Percentiles rank a stretch among this genome's conserved stretches.
Evolutionary conservation across 2,113 vertebrate genomes (phyloP).

Genomic region (Brachirus orientalis): DNA sequence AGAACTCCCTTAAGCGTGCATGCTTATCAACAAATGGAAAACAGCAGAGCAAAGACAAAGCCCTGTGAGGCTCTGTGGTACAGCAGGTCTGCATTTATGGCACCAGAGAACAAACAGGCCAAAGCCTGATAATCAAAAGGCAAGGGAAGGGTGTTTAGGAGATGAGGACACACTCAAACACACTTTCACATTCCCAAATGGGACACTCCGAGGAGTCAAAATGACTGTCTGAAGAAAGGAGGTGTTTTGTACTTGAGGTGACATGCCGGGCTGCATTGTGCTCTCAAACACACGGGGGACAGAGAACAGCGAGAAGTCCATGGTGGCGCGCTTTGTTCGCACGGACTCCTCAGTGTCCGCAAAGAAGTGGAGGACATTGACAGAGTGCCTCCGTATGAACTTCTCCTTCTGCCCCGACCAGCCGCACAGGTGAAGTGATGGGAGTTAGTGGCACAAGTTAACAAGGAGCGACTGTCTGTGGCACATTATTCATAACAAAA

Average conservation of each 20-base stretch:
- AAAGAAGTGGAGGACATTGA: conserved; percentile 78
- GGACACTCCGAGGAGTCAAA: conserved; percentile 66
- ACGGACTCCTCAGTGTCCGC: conserved; percentile 81
- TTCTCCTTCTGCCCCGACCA: conserved; percentile 86
- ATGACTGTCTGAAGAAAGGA: conserved; percentile 67
- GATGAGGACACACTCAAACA: conserved; percentile 33
- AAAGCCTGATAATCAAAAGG: conserved; percentile 44
- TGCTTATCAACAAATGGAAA: conserved; percentile 33
- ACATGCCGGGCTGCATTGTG: conserved; percentile 68
- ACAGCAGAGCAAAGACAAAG: conserved; percentile 18
- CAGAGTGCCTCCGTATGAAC: conserved; percentile 88
- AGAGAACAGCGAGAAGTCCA: conserved; percentile 93
- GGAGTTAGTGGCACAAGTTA: conserved; percentile 79
- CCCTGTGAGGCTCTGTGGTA: conserved; percentile 9
- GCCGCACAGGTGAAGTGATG: conserved; percentile 34
- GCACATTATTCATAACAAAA: conserved; percentile 2
- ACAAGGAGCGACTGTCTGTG: conserved; percentile 29
- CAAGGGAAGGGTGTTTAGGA: conserved; percentile 50
- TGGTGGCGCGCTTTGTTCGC: conserved; percentile 86
- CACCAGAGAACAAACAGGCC: conserved; percentile 39
- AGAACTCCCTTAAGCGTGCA: conserved; percentile 28
- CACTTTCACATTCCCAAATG: conserved; percentile 68
- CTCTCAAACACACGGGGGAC: conserved; percentile 82
- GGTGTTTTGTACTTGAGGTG: conserved; percentile 78
- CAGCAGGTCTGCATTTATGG: conserved; percentile 11